These are phyloP conservation scores for Leucosticte australis DNA, from an alignment of 2,113 vertebrate species.

Conservation along the genomic window DNA sequence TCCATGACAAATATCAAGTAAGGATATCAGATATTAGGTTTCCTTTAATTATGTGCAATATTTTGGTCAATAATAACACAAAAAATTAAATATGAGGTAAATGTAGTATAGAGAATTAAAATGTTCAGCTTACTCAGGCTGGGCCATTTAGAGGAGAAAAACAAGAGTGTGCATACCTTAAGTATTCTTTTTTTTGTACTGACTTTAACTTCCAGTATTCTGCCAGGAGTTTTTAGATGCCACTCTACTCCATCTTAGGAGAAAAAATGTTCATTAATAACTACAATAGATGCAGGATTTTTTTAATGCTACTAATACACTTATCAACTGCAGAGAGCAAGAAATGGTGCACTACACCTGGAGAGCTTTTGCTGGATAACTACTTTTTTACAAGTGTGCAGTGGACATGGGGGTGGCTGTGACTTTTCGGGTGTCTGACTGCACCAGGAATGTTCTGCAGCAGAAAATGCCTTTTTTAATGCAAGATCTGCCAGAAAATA, in stretches of 20 bases:
- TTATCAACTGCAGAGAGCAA: not conserved
- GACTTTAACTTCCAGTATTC: not conserved
- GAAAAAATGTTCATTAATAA: not conserved
- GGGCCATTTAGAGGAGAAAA: not conserved
- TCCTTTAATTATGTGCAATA: not conserved
- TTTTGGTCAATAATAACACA: not conserved
- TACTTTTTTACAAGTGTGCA: not conserved
- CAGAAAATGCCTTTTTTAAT: not conserved
- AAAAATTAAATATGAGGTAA: not conserved
- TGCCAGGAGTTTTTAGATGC: not conserved
- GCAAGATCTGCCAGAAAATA: not conserved
- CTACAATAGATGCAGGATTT: not conserved
- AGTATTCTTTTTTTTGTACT: fast-evolving
- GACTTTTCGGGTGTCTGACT: not conserved
- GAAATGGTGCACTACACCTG: not conserved
- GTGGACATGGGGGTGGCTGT: fast-evolving
- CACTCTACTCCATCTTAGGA: not conserved
- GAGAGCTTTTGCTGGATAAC: not conserved
- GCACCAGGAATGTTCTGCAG: not conserved
- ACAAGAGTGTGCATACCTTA: not conserved
- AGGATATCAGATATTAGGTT: not conserved
- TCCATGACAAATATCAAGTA: not conserved
- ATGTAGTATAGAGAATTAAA: not conserved
- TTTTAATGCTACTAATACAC: not conserved
- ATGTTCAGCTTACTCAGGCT: not conserved